Evolutionary conservation across 30 jellyfish, hydroid and myxozoan species (phyloP), one percentile per base, ranked within the genome.

Genomic region (Turritopsis rubra): DNA sequence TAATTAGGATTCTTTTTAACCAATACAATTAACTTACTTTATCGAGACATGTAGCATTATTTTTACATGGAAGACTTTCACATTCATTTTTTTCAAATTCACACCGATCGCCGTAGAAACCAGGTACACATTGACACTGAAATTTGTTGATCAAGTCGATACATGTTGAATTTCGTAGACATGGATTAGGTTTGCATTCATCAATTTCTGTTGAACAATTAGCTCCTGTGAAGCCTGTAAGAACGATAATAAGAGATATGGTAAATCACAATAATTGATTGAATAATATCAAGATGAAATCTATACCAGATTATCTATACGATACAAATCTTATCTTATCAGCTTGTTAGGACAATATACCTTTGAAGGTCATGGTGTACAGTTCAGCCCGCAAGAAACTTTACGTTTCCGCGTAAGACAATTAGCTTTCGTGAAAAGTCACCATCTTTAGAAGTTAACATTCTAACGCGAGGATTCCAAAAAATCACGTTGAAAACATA

Each of bases 71-170:
- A 19, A 53, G 76, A 8, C 92, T 84, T 20, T 31, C 86, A 75
- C 98, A 92, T 79, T 92, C 98, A 77, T 92, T 85, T 25, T 85
- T 85, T 74, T 92, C 96, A 29, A 60, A 66, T 53, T 85, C 96
- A 81, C 98, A 92, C 8, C 71, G 89, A 8, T 28, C 53, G 5
- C 98, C 98, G 21, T 31, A 25, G 66, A 27, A 92, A 1, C 98
- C 98, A 31, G 96, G 85, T 24, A 22, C 73, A 79, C 97, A 90
- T 8, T 22, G 31, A 81, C 97, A 90, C 1, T 75, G 68, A 86
- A 74, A 90, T 16, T 73, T 82, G 21, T 84, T 86, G 74, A 86
- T 78, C 30, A 31, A 82, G 66, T 91, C 97, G 1, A 60, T 28
- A 65, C 97, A 91, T 20, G 97, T 82, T 25, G 88, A 94, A 75